phyloP scores from a whole-genome alignment of 2,113 vertebrate species.

The Brachionichthys hirsutus region DNA sequence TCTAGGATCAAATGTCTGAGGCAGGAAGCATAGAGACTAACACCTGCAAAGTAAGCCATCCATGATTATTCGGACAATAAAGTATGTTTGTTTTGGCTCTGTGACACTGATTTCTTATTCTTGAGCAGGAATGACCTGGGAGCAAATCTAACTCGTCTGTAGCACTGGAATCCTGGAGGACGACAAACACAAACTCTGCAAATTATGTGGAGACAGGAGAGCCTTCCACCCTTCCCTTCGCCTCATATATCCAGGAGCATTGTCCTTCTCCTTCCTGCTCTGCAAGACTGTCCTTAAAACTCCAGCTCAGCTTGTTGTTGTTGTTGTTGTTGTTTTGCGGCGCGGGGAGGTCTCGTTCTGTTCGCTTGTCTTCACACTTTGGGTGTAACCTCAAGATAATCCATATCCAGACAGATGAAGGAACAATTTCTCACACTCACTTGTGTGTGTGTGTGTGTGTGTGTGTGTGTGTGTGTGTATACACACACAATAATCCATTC shows the following conservation, averaged over 20 bases:
- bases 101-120: constrained; percentile 11
- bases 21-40: constrained; percentile 39
- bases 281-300: constrained; percentile 4
- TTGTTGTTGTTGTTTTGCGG: no score
- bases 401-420: background rate
- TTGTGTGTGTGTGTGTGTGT: constrained; percentile 4
- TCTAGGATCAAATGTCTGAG: constrained; percentile 64
- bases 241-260: no score
- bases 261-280: constrained; percentile 5
- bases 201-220: constrained; percentile 1
- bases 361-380: constrained; percentile 29
- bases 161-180: constrained; percentile 27
- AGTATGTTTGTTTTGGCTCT: background rate
- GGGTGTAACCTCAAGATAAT: constrained; percentile 35
- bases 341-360: constrained; percentile 42
- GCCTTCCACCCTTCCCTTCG: no score
- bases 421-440: background rate
- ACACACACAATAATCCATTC: no score
- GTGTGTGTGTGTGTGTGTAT: constrained; percentile 12
- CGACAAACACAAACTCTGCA: background rate
- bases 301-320: background rate
- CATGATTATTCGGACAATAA: background rate
- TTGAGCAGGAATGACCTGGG: constrained; percentile 55
- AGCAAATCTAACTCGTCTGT: constrained; percentile 8
- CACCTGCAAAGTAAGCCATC: constrained; percentile 19